These are phyloP conservation scores for Dasypogon diadema DNA, from an alignment of 2,888 invertebrate genomes.

Conservation along the genomic window DNA sequence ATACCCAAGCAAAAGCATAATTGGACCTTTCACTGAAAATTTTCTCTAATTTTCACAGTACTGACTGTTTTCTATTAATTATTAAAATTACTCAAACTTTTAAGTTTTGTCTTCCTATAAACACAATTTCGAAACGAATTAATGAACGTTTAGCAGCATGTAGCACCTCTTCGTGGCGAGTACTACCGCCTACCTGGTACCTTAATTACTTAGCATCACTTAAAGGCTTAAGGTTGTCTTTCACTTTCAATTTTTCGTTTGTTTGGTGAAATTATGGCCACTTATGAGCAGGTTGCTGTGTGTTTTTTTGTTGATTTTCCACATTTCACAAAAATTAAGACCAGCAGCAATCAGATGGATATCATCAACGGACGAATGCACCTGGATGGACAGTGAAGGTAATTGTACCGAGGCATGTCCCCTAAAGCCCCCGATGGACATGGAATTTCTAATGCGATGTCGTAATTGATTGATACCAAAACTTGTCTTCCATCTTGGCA, in stretches of 20 bases:
- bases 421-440: conserved; percentile 16
- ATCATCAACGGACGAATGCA: not conserved
- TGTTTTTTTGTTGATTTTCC: conserved; percentile 7
- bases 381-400: conserved; percentile 16
- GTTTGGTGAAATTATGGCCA: conserved; percentile 24
- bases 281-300: not conserved
- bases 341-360: not conserved
- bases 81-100: too few species aligned
- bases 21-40: conserved; percentile 32
- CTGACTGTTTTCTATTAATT: too few species aligned
- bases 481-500: conserved; percentile 11
- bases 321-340: conserved; percentile 9
- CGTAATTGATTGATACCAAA: conserved; percentile 42
- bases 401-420: conserved; percentile 5
- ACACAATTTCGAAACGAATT: not conserved
- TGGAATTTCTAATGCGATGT: conserved; percentile 44
- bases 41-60: conserved; percentile 21
- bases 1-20: too few species aligned
- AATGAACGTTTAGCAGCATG: not conserved
- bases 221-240: conserved; percentile 23
- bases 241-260: conserved; percentile 39
- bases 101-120: not conserved
- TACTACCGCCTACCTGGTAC: not conserved
- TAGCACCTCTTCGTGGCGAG: not conserved
- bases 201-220: conserved; percentile 1